Evolutionary conservation across 2,797 vertebrate species (phyloP).

Genomic region (Labeo calbasu): DNA sequence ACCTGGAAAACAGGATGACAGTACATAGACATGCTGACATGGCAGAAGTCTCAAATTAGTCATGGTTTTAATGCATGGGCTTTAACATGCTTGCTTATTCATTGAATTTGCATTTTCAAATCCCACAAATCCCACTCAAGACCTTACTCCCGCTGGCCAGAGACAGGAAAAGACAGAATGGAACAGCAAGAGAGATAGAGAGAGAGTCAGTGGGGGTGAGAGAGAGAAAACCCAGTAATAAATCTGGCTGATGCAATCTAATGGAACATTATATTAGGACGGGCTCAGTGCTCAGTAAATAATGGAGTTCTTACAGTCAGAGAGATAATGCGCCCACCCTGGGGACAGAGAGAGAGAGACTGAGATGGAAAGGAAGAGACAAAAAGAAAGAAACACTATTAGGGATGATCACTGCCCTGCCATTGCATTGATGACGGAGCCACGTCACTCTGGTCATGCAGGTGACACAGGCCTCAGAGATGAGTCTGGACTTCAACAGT

Average conservation of each 20-base stretch:
- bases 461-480: not conserved
- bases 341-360: conserved; percentile 38
- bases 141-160: not conserved
- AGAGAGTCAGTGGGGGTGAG: conserved; percentile 25
- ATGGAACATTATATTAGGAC: conserved; percentile 65
- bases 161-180: conserved; percentile 6
- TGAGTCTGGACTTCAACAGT: not conserved
- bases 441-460: not conserved
- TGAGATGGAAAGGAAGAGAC: conserved; percentile 4
- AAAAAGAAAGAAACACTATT: conserved; percentile 41
- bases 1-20: not conserved
- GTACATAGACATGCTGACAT: conserved; percentile 4
- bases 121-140: conserved; percentile 2
- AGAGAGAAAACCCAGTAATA: conserved; percentile 51
- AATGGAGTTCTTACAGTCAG: conserved; percentile 66
- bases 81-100: not conserved
- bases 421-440: not conserved
- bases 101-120: not conserved
- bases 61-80: not conserved
- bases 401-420: conserved; percentile 40
- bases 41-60: conserved; percentile 2
- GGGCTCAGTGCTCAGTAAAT: conserved; percentile 64
- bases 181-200: not conserved
- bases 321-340: conserved; percentile 63
- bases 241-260: conserved; percentile 72